Conservation (phyloP, 2,888 invertebrate genomes). For the Caenorhabditis drosophilae region DNA sequence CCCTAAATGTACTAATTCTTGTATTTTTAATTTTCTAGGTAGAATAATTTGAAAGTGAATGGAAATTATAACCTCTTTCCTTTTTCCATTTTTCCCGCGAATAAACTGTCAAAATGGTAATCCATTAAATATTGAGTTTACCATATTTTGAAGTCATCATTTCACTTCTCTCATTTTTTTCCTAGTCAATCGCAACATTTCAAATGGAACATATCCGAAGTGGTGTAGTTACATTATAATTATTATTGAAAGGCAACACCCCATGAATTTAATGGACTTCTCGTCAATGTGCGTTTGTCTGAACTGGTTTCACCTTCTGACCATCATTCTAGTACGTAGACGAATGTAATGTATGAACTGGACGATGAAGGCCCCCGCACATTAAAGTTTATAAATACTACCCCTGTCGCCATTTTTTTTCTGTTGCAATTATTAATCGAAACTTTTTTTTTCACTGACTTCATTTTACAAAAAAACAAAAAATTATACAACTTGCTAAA, state of each 20-base stretch:
- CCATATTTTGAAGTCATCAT: slow-evolving; percentile 5
- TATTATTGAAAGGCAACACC: slow-evolving; percentile 24
- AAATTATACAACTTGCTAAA: too few species aligned
- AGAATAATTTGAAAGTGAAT: too few species aligned
- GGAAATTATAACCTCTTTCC: too few species aligned
- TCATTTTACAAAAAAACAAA: too few species aligned
- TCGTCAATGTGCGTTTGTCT: slow-evolving; percentile 14
- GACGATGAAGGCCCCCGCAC: too few species aligned
- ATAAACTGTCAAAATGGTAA: slow-evolving; percentile 19
- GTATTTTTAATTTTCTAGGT: too few species aligned
- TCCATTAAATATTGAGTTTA: slow-evolving; percentile 39
- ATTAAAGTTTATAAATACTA: too few species aligned
- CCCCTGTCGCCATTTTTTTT: too few species aligned
- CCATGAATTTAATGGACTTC: slow-evolving; percentile 28
- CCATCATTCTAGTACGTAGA: not conserved
- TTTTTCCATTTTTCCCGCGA: not conserved
- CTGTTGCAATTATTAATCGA: too few species aligned
- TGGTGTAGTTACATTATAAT: slow-evolving; percentile 40
- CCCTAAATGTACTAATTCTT: too few species aligned
- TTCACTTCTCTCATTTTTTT: slow-evolving; percentile 14
- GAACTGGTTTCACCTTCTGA: slow-evolving; percentile 32
- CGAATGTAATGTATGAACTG: slow-evolving; percentile 11
- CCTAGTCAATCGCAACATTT: slow-evolving; percentile 41
- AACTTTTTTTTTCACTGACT: too few species aligned
- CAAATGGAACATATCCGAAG: slow-evolving; percentile 38